phyloP scores from a whole-genome alignment of 2,888 invertebrate genomes.

The Scaptomyza cyrtandrae region DNA sequence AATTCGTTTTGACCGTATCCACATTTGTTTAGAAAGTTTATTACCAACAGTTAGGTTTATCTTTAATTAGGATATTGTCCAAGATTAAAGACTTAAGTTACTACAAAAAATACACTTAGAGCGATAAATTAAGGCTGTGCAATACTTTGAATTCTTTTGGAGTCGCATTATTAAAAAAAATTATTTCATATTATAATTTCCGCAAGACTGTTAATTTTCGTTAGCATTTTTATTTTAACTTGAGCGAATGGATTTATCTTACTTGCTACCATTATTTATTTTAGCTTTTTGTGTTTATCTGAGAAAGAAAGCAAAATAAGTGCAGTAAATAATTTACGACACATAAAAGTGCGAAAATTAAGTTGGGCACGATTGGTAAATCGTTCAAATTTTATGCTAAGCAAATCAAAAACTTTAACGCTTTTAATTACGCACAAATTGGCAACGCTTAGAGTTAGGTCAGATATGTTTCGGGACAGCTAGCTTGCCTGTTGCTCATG shows the following conservation, averaged over 20 bases:
- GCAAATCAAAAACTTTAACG: conserved; percentile 65
- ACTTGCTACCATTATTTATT: neutral
- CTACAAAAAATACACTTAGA: too few species aligned
- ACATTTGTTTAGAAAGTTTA: too few species aligned
- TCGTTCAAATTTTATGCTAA: conserved; percentile 60
- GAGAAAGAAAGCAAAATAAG: conserved; percentile 10
- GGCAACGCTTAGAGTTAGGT: conserved; percentile 31
- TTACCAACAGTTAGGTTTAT: too few species aligned
- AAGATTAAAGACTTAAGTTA: too few species aligned
- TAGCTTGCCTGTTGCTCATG: conserved; percentile 36
- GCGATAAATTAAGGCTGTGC: too few species aligned
- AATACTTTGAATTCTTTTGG: too few species aligned
- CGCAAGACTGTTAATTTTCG: neutral
- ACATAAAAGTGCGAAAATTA: conserved; percentile 65
- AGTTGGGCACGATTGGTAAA: conserved; percentile 33
- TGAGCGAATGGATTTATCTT: neutral
- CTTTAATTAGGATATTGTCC: too few species aligned
- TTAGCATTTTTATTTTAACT: neutral
- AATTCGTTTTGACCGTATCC: too few species aligned
- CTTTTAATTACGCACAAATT: conserved; percentile 70
- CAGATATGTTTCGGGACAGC: neutral
- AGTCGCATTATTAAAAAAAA: too few species aligned
- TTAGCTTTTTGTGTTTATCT: conserved; percentile 3
- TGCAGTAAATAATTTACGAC: conserved; percentile 61
- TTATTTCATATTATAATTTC: neutral